Conservation (phyloP, 2,888 invertebrate species). For the Lampropteryx suffumata region DNA sequence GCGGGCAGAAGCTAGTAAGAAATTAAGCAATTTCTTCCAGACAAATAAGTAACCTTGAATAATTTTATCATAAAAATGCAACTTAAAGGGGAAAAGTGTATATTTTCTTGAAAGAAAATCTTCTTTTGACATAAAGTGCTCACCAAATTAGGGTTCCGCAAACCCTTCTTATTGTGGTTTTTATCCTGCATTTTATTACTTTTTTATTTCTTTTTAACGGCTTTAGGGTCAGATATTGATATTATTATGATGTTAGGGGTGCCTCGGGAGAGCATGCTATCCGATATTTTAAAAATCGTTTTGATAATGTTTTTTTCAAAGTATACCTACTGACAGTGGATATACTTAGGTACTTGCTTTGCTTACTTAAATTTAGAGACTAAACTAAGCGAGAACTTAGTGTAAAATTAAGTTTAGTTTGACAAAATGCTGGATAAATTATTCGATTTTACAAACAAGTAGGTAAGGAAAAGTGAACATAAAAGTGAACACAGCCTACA, state of each 20-base stretch:
- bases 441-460: too few relatives aligned
- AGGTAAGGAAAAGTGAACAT: too few relatives aligned
- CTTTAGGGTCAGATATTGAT: constrained; percentile 59
- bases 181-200: constrained; percentile 79
- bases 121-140: constrained; percentile 22
- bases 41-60: constrained; percentile 7
- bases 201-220: constrained; percentile 80
- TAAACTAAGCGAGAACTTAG: too few relatives aligned
- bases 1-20: too few relatives aligned
- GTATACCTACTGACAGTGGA: too few relatives aligned
- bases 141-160: constrained; percentile 53
- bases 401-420: too few relatives aligned
- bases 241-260: constrained; percentile 48
- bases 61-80: constrained; percentile 18
- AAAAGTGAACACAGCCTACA: too few relatives aligned
- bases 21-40: constrained; percentile 1
- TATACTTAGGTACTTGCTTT: too few relatives aligned
- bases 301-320: constrained; percentile 1
- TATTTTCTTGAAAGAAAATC: constrained; percentile 22
- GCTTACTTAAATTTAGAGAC: too few relatives aligned
- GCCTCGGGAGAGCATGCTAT: constrained; percentile 12
- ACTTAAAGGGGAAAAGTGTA: constrained; percentile 18
- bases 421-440: too few relatives aligned
- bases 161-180: constrained; percentile 62
- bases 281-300: background rate